Conservation (phyloP, 2,797 vertebrate genomes). For the Pelodytes ibericus region DNA sequence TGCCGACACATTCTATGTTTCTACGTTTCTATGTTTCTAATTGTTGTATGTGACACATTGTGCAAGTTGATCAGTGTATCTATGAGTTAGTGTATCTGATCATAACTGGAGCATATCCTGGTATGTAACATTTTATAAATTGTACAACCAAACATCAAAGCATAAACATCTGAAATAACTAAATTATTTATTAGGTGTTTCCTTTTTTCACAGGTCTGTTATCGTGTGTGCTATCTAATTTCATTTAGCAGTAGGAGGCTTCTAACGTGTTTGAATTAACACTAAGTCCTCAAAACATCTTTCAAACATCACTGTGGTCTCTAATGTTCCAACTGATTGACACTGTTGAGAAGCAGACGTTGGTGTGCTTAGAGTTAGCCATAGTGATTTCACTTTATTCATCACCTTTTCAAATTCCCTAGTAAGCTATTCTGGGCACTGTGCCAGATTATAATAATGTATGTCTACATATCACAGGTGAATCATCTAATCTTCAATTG, state of each 20-base stretch:
- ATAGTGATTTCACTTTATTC: slow-evolving; percentile 44
- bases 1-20: no score
- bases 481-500: slow-evolving; percentile 53
- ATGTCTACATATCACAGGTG: slow-evolving; percentile 44
- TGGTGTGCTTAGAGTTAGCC: slow-evolving; percentile 36
- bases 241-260: not conserved
- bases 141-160: no score
- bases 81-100: no score
- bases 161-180: no score
- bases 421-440: slow-evolving; percentile 39
- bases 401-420: slow-evolving; percentile 48
- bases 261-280: not conserved
- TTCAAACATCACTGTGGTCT: slow-evolving; percentile 27
- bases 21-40: no score
- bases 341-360: slow-evolving; percentile 24
- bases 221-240: no score
- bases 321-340: slow-evolving; percentile 18
- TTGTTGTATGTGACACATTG: no score
- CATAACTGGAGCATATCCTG: no score
- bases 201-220: no score
- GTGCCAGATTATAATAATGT: slow-evolving; percentile 47
- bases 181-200: no score
- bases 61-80: no score
- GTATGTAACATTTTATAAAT: no score
- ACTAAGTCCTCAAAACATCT: slow-evolving; percentile 1